phyloP scores from a whole-genome alignment of 2,888 invertebrate genomes.

The Drosophila colorata region DNA sequence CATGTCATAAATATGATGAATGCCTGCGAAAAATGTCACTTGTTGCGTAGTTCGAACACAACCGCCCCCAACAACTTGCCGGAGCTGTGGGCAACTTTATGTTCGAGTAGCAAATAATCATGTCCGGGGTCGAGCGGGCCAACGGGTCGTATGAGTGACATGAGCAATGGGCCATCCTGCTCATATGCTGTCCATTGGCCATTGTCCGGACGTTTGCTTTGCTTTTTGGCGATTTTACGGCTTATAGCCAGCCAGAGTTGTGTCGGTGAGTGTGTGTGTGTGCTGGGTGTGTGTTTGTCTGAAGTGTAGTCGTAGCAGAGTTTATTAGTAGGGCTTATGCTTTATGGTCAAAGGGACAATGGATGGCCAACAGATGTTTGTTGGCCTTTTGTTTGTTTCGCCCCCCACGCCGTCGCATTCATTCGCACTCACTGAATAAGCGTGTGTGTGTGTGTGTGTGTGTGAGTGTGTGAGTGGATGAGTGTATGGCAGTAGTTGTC shows the following conservation, averaged over 20 bases:
- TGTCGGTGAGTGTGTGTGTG: constrained; percentile 17
- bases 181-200: constrained; percentile 51
- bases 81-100: constrained; percentile 58
- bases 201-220: constrained; percentile 63
- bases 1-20: constrained; percentile 81
- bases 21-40: constrained; percentile 83
- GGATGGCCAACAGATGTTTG: constrained; percentile 78
- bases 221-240: constrained; percentile 82
- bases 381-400: constrained; percentile 73
- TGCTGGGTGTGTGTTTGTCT: constrained; percentile 42
- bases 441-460: constrained; percentile 7
- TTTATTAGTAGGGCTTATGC: constrained; percentile 80
- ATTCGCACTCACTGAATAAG: constrained; percentile 13
- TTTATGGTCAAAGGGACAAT: constrained; percentile 78
- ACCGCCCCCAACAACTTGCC: constrained; percentile 11
- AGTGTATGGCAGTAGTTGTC: constrained; percentile 61
- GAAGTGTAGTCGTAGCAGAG: constrained; percentile 69
- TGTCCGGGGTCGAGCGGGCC: constrained; percentile 54
- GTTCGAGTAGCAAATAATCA: constrained; percentile 81
- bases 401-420: constrained; percentile 35
- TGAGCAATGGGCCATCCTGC: constrained; percentile 59
- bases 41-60: constrained; percentile 63
- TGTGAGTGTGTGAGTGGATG: constrained; percentile 8
- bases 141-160: constrained; percentile 73
- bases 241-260: constrained; percentile 72